Base-by-base conservation (phyloP, 2,888 invertebrate species). In the Globia sparganii region DNA sequence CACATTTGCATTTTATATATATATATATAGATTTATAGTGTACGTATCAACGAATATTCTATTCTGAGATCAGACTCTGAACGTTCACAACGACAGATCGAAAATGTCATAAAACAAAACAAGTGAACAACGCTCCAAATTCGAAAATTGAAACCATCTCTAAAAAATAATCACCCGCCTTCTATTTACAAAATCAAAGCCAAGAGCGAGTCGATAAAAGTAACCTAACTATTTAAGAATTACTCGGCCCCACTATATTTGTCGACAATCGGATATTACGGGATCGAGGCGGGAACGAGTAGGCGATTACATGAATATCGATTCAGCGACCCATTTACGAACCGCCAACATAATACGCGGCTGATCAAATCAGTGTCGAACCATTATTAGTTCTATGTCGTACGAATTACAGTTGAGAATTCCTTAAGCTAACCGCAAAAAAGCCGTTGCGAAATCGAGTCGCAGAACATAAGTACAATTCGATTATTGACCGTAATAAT, bases 271-370 rank as follows among this genome's bases (percentile, higher is more conserved):
- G 89, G 85, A 86, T 89, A 87, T 87, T 83, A 88, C 83, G 75
- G 79, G 87, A 83, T 84, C 74, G 78, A 80, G 75, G 72, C 81
- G 87, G 82, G 87, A 90, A 87, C 87, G 87, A 86, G 86, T 85
- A 88, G 86, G 80, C 91, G 88, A 89, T 90, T 88, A 88, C 86
- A 88, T 83, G 83, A 88, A 87, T 91, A 91, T 91, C 90, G 90
- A 91, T 90, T 87, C 77, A 83, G 81, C 88, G 90, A 89, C 91
- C 92, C 87, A 90, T 91, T 92, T 91, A 89, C 90, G 66, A 78
- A 83, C 86, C 80, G 75, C 81, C 87, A 87, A 88, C 87, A 86
- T 89, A 86, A 88, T 88, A 88, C 84, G 84, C 71, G 75, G 80
- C 79, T 85, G 84, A 90, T 87, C 85, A 87, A 86, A 88, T 86